Evolutionary conservation across 2,113 vertebrate genomes (phyloP).

Genomic region (Brachionichthys hirsutus): DNA sequence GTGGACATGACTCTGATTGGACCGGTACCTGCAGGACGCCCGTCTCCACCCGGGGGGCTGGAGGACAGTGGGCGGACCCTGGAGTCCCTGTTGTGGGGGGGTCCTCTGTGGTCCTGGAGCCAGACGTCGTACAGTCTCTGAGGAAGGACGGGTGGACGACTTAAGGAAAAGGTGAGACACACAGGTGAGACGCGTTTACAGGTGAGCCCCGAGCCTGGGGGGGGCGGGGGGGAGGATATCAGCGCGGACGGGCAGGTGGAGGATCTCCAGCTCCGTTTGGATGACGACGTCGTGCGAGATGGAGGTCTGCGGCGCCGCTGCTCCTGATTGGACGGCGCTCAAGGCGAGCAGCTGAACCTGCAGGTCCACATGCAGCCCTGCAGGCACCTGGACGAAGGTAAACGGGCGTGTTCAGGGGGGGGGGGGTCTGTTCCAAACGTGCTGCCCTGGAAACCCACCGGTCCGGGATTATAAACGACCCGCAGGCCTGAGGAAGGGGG

Average conservation of each 20-base stretch:
- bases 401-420: neutral
- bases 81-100: constrained; percentile 57
- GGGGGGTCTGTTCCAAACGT: too few relatives aligned
- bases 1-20: too few relatives aligned
- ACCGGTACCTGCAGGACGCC: too few relatives aligned
- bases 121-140: constrained; percentile 60
- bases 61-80: constrained; percentile 52
- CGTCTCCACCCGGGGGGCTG: constrained; percentile 6
- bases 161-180: constrained; percentile 80
- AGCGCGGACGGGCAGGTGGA: constrained; percentile 85
- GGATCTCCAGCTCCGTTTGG: constrained; percentile 81
- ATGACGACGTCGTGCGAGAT: constrained; percentile 82
- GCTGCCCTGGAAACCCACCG: constrained; percentile 80
- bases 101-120: constrained; percentile 43
- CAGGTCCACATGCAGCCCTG: constrained; percentile 83
- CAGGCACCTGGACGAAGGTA: constrained; percentile 79
- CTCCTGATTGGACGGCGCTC: constrained; percentile 54
- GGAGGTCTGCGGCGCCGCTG: constrained; percentile 47
- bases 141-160: constrained; percentile 76
- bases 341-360: constrained; percentile 83
- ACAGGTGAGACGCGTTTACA: too few relatives aligned
- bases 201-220: too few relatives aligned
- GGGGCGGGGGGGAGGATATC: constrained; percentile 84
- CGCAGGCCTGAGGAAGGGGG: constrained; percentile 80
- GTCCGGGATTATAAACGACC: constrained; percentile 82